Evolutionary conservation across 2,888 invertebrate species (phyloP).

Genomic region (Vesta saturnalis): DNA sequence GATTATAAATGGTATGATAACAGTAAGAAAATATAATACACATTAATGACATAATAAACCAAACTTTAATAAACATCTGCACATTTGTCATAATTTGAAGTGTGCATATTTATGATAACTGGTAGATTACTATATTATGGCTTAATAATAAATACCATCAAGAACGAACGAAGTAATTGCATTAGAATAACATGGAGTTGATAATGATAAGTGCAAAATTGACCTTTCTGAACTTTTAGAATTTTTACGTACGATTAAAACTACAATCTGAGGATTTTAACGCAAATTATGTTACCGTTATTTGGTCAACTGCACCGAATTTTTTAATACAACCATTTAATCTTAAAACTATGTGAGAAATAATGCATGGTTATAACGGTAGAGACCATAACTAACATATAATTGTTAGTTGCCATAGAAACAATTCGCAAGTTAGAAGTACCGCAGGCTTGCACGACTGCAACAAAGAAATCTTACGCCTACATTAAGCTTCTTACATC

Average conservation of each 20-base stretch:
- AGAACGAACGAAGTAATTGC: constrained; percentile 1
- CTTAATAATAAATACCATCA: constrained; percentile 1
- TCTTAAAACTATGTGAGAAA: constrained; percentile 36
- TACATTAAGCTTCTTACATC: constrained; percentile 33
- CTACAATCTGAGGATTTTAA: neutral
- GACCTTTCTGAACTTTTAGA: neutral
- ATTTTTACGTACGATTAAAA: no score
- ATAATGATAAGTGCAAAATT: neutral
- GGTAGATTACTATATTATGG: neutral
- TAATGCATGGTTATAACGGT: constrained; percentile 35
- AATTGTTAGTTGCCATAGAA: constrained; percentile 41
- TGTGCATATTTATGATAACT: neutral
- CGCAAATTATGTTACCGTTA: no score
- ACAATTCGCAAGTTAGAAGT: constrained; percentile 39
- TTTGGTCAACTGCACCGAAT: neutral
- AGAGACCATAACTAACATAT: constrained; percentile 40
- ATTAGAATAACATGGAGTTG: no score
- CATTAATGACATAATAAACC: neutral
- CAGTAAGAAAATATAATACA: no score
- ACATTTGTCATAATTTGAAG: neutral
- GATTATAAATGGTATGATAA: no score
- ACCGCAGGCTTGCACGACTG: constrained; percentile 41
- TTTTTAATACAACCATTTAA: no score
- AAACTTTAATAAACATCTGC: constrained; percentile 1
- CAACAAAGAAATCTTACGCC: constrained; percentile 39